Evolutionary conservation across 2,113 vertebrate genomes (phyloP), one percentile per base, ranked within the genome.

Genomic region (Phalacrocorax carbo): DNA sequence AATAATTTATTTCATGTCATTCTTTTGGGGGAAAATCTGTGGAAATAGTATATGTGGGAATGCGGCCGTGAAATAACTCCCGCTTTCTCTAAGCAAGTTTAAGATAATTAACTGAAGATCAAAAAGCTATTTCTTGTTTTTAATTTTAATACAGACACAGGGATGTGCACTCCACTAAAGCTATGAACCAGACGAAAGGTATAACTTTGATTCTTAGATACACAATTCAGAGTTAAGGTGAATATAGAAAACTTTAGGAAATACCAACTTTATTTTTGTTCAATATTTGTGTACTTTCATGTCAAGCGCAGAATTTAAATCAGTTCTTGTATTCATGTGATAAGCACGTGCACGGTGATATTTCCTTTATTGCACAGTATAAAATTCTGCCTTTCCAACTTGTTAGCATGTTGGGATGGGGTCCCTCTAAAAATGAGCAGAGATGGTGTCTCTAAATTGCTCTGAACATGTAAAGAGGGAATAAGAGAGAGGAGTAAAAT

Each of bases 271-370:
- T 42, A 27, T 36, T 86, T 76, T 61, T 85, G 38, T 49, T 51
- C 19, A 62, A 18, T 22, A 38, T 34, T 9, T 42, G 44, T 0
- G 5, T 38, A 44, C 79, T 68, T 91, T 52, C 34, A n/a, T 36
- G 54, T 16, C 17, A 70, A 0, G 1, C 2, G 2, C 4, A 76
- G 7, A 71, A 62, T 38, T 82, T 11, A 60, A 72, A n/a, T 65
- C 15, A 61, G 55, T 62, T 86, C 25, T 77, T 38, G 36, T 42
- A 70, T 60, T 89, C 12, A 36, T 3, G 23, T 6, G 7, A 5
- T 55, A 86, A 70, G 30, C 29, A 79, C 0, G 0, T 44, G 7
- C 23, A 48, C 1, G 1, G 52, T 32, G 42, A 4, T 68, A 71
- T 16, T 82, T 93, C 62, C 73, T 64, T 79, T 84, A 54, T 14